Base-by-base conservation (phyloP, 2,888 invertebrate genomes). In the Orchesella flavescens region DNA sequence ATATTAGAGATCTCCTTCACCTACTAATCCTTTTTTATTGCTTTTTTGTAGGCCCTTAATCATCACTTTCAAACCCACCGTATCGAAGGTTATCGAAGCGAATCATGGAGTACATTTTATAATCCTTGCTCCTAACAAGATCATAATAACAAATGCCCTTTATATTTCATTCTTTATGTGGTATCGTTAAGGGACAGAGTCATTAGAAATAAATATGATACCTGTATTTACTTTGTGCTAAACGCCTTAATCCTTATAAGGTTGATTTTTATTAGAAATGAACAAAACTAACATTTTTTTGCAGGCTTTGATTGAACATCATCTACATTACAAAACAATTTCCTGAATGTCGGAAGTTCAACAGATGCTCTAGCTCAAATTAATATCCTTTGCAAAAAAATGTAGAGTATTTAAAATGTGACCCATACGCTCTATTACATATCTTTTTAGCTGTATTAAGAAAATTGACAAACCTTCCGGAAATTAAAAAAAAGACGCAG, bases 261-360 rank as follows among this genome's bases (percentile, higher is more conserved):
- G 5, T 43, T 34, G 65, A 23, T 23, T 44, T 43, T 34, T 34
- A 34, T 34, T 7, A 34, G 34, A 7, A 34, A 34, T 4, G 34
- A 7, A 34, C 7, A 34, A 34, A 34, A 34, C 2, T 34, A 34
- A 34, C n/a, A n/a, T n/a, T n/a, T 34, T 34, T 43, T 24, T 63
- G 12, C 7, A 17, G 15, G 9, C 63, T 7, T 34, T 34, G 34
- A 34, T 59, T 17, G 17, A 3, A 3, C 19, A 10, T 17, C 17
- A n/a, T 19, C 63, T 17, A 13, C 1, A 63, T 24, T 9, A 24
- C 24, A 43, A 59, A 57, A 81, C 72, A 78, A 83, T 78, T 81
- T 81, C 81, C 81, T 81, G 55, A 59, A 55, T 66, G 81, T 74
- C 81, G 81, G 81, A 81, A 81, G 81, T 59, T 24, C 13, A 44